Evolutionary conservation across 1,140 invertebrate genomes (phyloP), one percentile per base, ranked within the genome.

Genomic region (Chlorops oryzae): DNA sequence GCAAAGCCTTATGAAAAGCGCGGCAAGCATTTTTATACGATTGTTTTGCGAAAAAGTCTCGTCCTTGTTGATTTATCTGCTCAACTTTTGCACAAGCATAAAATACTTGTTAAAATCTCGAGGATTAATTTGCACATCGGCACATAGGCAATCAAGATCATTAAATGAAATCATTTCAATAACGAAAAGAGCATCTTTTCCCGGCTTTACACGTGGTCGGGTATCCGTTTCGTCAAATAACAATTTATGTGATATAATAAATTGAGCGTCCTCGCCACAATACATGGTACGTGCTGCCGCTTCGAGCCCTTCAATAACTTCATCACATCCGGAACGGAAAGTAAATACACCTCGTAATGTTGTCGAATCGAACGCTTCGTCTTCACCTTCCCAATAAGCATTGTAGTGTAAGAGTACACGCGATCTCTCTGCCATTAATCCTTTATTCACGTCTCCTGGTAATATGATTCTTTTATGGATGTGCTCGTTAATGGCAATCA

Each of bases 351-450:
- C 72, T 4, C 73, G 72, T 35, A 77, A 55, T 51, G 78, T 75
- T 6, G 81, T 80, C 0, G 83, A 85, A 70, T 88, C 86, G 65
- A 84, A 88, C 3, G 86, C 84, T 47, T 82, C 79, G 53, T 80
- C 78, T 42, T 76, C 63, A 37, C 78, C 77, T 59, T 88, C 85
- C 40, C 81, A 72, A 58, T 80, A 87, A 3, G 75, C 80, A 50
- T 82, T 77, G 57, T 87, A 88, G 54, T 87, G 78, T 20, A 87
- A 63, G 2, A 64, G 74, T 0, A 86, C 79, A 32, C 76, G 60
- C 13, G 75, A 68, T 53, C 78, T 74, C 0, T 62, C 24, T 5
- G 81, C 78, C 2, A 85, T 67, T 24, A 42, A 24, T 0, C 58
- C 61, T 0, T 63, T 43, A 6, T 74, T 64, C 9, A 78, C 79